Evolutionary conservation across 2,113 vertebrate species (phyloP), one percentile per base, ranked within the genome.

Genomic region (Fulmarus glacialis): DNA sequence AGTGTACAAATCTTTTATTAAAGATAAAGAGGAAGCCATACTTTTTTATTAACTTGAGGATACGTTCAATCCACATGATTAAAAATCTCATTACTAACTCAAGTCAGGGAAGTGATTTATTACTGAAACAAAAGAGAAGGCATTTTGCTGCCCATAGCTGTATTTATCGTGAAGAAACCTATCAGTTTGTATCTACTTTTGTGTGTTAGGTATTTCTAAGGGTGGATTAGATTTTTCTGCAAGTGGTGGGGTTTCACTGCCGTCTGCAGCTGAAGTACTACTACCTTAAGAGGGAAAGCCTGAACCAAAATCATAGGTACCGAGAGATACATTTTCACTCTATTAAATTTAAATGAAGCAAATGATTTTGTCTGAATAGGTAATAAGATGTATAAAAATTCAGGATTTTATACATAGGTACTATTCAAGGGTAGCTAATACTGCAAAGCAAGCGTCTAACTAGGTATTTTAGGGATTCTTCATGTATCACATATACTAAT

Each of bases 1-100:
- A 96, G 96, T 97, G 96, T 98, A 98, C 98, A 98, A 98, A 98
- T 98, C 97, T 98, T 98, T 98, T 98, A 98, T 98, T 98, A 98
- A 98, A 98, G 98, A 97, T 98, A 98, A 98, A 98, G 98, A 97
- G 91, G 94, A 98, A 96, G 94, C 97, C 96, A 95, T 98, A 87
- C 71, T 71, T 97, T 98, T 98, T 98, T 98, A 98, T 98, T 98
- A 98, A 98, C 96, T 98, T 60, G 92, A 97, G 96, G 97, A 97
- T 97, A 97, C 75, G 91, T 97, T 98, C 97, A 97, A 98, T 97
- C 96, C 94, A 84, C 93, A 97, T 98, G 97, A 98, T 98, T 98
- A 98, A 98, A 98, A 98, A 98, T 98, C 97, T 98, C 97, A 98
- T 98, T 98, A 98, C 87, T 92, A 93, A 96, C 97, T 96, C 94